phyloP scores from a whole-genome alignment of 2,797 vertebrate species.

The Megalops cyprinoides region DNA sequence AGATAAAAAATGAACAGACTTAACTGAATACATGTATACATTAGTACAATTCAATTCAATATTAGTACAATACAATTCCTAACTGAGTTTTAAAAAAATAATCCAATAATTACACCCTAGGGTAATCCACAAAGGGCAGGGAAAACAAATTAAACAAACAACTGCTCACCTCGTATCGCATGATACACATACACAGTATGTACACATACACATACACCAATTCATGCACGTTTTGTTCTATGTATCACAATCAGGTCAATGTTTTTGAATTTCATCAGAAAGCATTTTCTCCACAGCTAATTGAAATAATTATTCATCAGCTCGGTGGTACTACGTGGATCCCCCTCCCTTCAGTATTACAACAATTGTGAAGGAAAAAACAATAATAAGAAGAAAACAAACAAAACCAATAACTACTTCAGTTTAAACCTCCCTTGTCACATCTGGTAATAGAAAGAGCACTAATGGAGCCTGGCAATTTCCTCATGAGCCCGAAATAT shows the following conservation, averaged over 20 bases:
- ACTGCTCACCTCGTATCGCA: too few species aligned
- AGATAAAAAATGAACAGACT: too few species aligned
- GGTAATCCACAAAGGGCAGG: too few species aligned
- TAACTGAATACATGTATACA: neutral
- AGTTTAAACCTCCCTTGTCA: constrained; percentile 23
- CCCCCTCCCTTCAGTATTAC: constrained; percentile 16
- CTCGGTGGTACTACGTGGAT: constrained; percentile 13
- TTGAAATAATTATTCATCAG: constrained; percentile 49
- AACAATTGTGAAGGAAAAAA: constrained; percentile 25
- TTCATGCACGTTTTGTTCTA: neutral
- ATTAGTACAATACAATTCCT: too few species aligned
- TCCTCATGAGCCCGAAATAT: neutral
- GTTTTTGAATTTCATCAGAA: constrained; percentile 35
- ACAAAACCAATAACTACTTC: constrained; percentile 17
- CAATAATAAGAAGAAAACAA: neutral
- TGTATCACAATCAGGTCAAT: constrained; percentile 9
- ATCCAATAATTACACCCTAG: too few species aligned
- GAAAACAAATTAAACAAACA: too few species aligned
- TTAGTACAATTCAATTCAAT: too few species aligned
- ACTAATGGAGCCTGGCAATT: neutral
- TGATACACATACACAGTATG: too few species aligned
- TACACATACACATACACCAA: neutral
- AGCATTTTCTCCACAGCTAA: constrained; percentile 35
- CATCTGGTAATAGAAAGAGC: constrained; percentile 39
- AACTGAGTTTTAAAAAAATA: neutral